Percentiles rank a stretch among this genome's conserved stretches.
phyloP scores from a whole-genome alignment of 2,797 vertebrate genomes.

The Helicolenus hilgendorfi region DNA sequence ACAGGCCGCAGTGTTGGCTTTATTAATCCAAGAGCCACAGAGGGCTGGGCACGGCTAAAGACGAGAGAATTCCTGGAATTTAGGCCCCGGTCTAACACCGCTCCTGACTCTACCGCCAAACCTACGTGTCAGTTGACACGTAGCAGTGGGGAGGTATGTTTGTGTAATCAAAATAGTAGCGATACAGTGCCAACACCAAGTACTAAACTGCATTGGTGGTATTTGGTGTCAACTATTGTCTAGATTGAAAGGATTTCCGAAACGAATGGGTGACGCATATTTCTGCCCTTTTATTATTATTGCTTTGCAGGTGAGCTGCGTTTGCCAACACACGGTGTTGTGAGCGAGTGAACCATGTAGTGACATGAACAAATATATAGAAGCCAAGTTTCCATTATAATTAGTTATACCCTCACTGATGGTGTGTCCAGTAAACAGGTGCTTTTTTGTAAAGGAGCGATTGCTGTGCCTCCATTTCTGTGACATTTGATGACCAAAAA shows the following conservation, averaged over 20 bases:
- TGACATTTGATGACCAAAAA: neutral
- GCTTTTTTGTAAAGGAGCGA: neutral
- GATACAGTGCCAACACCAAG: neutral
- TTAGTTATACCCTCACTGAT: neutral
- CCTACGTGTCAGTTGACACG: neutral
- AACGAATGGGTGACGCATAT: neutral
- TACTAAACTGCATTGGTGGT: neutral
- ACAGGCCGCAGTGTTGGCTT: constrained; percentile 70
- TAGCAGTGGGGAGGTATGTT: neutral
- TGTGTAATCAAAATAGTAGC: neutral
- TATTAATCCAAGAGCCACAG: constrained; percentile 77
- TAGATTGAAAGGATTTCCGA: neutral
- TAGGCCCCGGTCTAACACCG: neutral
- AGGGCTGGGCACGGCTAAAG: constrained; percentile 28
- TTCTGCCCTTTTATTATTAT: neutral
- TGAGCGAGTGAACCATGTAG: neutral
- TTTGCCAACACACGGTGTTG: neutral
- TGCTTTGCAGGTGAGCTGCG: neutral
- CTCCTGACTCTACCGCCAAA: neutral
- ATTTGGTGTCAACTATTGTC: neutral
- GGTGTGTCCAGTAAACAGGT: neutral
- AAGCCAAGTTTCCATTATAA: neutral
- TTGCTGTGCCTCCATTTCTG: neutral
- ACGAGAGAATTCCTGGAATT: constrained; percentile 81
- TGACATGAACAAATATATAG: neutral